Percentiles rank a stretch among this genome's conserved stretches.
Conservation (phyloP, 2,888 invertebrate genomes). For the Agonopterix alstromeriana region DNA sequence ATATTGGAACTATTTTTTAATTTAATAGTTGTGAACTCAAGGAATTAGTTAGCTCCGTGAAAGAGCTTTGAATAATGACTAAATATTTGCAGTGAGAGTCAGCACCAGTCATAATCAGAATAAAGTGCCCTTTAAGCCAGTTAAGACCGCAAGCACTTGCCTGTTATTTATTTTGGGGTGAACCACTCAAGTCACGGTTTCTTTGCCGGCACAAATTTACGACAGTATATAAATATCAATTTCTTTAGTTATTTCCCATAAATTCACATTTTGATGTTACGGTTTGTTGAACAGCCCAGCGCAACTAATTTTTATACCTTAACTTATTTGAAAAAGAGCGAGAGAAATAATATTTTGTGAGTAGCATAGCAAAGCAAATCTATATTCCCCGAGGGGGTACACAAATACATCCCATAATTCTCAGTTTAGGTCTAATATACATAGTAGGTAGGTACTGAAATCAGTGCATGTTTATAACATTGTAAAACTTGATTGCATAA, state of each 20-base stretch:
- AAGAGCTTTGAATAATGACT: neutral
- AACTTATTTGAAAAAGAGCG: no score
- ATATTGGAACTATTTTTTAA: no score
- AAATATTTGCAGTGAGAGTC: constrained; percentile 10
- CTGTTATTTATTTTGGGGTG: constrained; percentile 24
- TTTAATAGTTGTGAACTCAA: no score
- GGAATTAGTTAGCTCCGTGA: no score
- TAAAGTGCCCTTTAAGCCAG: constrained; percentile 16
- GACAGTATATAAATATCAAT: constrained; percentile 49
- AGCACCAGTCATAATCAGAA: constrained; percentile 10
- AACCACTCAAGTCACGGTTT: constrained; percentile 31
- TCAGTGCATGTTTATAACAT: no score
- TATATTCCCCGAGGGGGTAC: no score
- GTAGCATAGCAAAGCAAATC: no score
- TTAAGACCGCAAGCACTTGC: constrained; percentile 19
- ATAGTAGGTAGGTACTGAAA: no score
- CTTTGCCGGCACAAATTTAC: constrained; percentile 33
- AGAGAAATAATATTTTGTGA: no score
- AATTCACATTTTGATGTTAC: constrained; percentile 45
- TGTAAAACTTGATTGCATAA: neutral
- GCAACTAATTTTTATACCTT: constrained; percentile 7
- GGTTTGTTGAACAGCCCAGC: constrained; percentile 20
- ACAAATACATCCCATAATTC: no score
- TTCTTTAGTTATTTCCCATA: constrained; percentile 40
- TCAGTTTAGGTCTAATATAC: no score